These are phyloP conservation scores for Chrysemys picta DNA, from an alignment of 2,113 vertebrate species.

Conservation along the genomic window DNA sequence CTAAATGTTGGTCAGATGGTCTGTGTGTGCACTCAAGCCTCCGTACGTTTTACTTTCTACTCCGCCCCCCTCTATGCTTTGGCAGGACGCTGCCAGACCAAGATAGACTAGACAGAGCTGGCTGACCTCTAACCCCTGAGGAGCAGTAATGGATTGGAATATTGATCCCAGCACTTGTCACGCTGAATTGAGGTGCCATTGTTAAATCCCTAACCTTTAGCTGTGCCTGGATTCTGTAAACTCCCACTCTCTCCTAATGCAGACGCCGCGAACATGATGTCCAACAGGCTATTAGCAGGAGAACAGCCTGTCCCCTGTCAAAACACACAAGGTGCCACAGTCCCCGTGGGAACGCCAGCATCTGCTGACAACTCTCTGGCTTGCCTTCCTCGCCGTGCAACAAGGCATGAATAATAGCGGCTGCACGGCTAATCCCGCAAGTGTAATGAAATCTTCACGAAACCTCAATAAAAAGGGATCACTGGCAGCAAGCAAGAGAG, in stretches of 20 bases:
- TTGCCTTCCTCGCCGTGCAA: not conserved
- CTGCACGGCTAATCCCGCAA: rapidly evolving
- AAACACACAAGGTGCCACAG: slow-evolving; percentile 63
- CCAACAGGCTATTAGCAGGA: slow-evolving; percentile 62
- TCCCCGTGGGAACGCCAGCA: not conserved
- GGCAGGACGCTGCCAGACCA: not conserved
- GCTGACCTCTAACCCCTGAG: not conserved
- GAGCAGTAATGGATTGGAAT: slow-evolving; percentile 66
- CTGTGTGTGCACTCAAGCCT: rapidly evolving
- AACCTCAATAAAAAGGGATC: not conserved
- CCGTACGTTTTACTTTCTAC: not conserved
- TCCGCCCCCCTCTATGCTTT: rapidly evolving
- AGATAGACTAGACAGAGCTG: rapidly evolving
- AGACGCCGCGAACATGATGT: slow-evolving; percentile 40
- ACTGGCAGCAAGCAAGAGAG: too few species aligned
- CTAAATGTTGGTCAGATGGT: rapidly evolving
- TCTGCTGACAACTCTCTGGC: not conserved
- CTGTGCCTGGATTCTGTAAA: slow-evolving; percentile 48
- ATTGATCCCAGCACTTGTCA: slow-evolving; percentile 75
- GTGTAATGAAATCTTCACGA: not conserved
- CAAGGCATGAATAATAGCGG: not conserved
- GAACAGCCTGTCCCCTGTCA: slow-evolving; percentile 64
- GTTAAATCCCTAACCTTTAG: slow-evolving; percentile 55
- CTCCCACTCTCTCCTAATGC: slow-evolving; percentile 43
- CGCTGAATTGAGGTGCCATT: slow-evolving; percentile 26